Conservation (phyloP, 2,888 invertebrate species). For the Atherix ibis region DNA sequence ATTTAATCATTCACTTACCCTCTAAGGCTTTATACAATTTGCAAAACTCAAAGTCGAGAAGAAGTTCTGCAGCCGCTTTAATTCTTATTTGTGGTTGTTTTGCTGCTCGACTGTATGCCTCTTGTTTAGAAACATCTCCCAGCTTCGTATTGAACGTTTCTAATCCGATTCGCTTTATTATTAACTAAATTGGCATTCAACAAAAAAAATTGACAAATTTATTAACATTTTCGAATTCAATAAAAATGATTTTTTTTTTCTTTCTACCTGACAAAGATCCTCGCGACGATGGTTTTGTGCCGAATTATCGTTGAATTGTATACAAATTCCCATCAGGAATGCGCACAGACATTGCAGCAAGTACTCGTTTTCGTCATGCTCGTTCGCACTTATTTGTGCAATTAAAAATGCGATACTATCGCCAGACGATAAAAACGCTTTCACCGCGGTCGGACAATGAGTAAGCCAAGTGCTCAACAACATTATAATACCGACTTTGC, state of each 20-base stretch:
- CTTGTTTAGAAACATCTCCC: slow-evolving; percentile 72
- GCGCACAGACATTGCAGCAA: slow-evolving; percentile 80
- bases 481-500: slow-evolving; percentile 81
- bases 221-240: neutral
- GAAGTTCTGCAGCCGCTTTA: slow-evolving; percentile 56
- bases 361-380: slow-evolving; percentile 82
- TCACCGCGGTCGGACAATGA: slow-evolving; percentile 68
- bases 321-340: slow-evolving; percentile 81
- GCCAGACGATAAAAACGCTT: slow-evolving; percentile 60
- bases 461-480: slow-evolving; percentile 78
- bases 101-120: slow-evolving; percentile 78
- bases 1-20: slow-evolving; percentile 30
- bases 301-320: slow-evolving; percentile 76
- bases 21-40: slow-evolving; percentile 72
- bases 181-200: slow-evolving; percentile 33
- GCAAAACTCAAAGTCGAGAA: slow-evolving; percentile 92
- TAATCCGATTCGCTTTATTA: slow-evolving; percentile 77
- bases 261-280: slow-evolving; percentile 43
- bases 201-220: neutral
- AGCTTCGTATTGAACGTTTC: slow-evolving; percentile 79
- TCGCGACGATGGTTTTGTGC: slow-evolving; percentile 60
- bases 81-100: slow-evolving; percentile 84
- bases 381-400: slow-evolving; percentile 62
- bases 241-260: neutral
- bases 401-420: slow-evolving; percentile 75